Conservation (phyloP, 2,888 invertebrate species). For the Lasius platythorax region DNA sequence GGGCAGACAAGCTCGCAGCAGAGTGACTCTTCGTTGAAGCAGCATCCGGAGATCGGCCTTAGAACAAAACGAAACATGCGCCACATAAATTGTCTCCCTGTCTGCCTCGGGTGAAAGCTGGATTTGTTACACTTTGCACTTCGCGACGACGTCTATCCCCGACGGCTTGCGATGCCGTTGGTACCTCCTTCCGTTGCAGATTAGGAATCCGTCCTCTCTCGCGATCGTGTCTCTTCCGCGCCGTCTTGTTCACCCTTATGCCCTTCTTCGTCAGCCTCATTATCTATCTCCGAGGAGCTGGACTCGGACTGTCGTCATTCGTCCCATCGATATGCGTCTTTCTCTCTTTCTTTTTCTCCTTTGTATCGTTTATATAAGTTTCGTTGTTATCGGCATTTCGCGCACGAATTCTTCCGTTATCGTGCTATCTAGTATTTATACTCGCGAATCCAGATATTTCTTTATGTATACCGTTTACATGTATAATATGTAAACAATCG, state of each 20-base stretch:
- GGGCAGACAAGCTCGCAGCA: constrained; percentile 62
- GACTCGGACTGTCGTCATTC: constrained; percentile 70
- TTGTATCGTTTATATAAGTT: constrained; percentile 19
- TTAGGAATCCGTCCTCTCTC: constrained; percentile 71
- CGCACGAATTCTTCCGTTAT: constrained; percentile 28
- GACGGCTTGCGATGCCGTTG: constrained; percentile 66
- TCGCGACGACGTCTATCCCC: constrained; percentile 81
- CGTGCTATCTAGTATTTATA: constrained; percentile 57
- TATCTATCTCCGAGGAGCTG: constrained; percentile 64
- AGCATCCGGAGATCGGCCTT: constrained; percentile 78
- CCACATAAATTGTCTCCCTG: constrained; percentile 85
- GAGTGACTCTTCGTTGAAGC: constrained; percentile 79
- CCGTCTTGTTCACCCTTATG: constrained; percentile 62
- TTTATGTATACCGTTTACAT: constrained; percentile 9
- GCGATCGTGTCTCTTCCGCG: constrained; percentile 63
- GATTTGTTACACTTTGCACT: constrained; percentile 86
- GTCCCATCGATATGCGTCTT: constrained; percentile 68
- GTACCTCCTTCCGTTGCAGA: constrained; percentile 59
- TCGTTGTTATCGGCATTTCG: constrained; percentile 6
- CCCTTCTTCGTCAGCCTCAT: constrained; percentile 72
- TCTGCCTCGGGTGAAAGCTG: constrained; percentile 85
- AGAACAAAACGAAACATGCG: constrained; percentile 84
- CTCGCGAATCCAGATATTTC: constrained; percentile 58
- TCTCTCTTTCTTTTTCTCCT: constrained; percentile 56
- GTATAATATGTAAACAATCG: too few relatives aligned